Evolutionary conservation across 2,113 vertebrate genomes (phyloP).

Genomic region (Shinisaurus crocodilurus): DNA sequence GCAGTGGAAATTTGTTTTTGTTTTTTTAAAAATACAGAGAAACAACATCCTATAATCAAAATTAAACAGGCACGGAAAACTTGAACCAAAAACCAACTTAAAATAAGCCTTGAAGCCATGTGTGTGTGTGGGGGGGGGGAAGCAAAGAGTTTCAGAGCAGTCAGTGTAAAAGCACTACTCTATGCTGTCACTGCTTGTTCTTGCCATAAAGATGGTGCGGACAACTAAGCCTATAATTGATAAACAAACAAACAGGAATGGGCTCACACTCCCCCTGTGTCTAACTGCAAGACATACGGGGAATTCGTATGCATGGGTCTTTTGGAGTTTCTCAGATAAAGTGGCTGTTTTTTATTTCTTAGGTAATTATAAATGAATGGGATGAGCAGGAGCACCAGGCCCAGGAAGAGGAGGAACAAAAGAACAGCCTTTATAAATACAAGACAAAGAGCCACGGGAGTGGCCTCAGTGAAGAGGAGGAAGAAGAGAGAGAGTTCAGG

Average conservation of each 20-base stretch:
- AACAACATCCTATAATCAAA: neutral
- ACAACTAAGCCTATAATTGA: too few species aligned
- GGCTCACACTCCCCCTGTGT: neutral
- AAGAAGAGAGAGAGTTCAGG: slow-evolving; percentile 91
- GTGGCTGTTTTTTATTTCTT: slow-evolving; percentile 48
- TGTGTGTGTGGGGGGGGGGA: neutral
- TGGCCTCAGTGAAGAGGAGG: slow-evolving; percentile 84
- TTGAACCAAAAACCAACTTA: neutral
- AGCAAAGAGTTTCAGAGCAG: neutral
- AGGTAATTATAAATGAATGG: slow-evolving; percentile 92
- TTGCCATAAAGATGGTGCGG: neutral
- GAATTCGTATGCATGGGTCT: neutral
- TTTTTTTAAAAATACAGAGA: neutral
- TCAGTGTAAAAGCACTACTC: neutral
- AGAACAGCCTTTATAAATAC: slow-evolving; percentile 86
- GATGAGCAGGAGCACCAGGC: slow-evolving; percentile 87
- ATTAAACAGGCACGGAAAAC: neutral
- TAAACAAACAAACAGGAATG: neutral
- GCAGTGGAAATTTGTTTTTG: neutral
- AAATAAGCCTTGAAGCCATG: neutral
- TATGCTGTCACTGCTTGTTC: neutral
- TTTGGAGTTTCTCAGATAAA: accelerated
- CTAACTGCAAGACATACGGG: neutral
- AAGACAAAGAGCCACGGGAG: slow-evolving; percentile 80
- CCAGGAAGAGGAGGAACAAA: slow-evolving; percentile 82